Percentiles rank a stretch among this genome's conserved stretches.
phyloP scores from a whole-genome alignment of 2,113 vertebrate genomes.

The Melanerpes aurifrons region DNA sequence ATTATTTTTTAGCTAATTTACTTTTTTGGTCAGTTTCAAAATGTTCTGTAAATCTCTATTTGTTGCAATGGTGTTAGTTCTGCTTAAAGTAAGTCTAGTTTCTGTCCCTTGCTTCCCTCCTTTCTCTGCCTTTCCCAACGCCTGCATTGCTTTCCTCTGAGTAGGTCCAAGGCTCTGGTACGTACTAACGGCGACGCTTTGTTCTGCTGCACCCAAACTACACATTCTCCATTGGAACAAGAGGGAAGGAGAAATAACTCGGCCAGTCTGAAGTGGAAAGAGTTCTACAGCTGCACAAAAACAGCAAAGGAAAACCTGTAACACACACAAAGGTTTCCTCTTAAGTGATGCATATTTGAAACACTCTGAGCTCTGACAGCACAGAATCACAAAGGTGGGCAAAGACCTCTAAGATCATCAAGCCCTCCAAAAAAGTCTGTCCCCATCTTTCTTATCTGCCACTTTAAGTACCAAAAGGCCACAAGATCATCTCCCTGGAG shows the following conservation, averaged over 20 bases:
- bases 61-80: slow-evolving; percentile 80
- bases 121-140: slow-evolving; percentile 75
- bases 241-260: slow-evolving; percentile 79
- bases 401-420: too few species aligned
- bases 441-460: too few species aligned
- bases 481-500: too few species aligned
- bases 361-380: not conserved
- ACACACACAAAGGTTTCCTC: not conserved
- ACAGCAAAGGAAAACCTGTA: not conserved
- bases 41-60: slow-evolving; percentile 64
- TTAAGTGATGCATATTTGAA: not conserved
- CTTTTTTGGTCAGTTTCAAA: not conserved
- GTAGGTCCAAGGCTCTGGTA: slow-evolving; percentile 95
- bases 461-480: too few species aligned
- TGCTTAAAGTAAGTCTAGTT: slow-evolving; percentile 93
- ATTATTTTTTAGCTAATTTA: not conserved
- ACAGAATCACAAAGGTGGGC: too few species aligned
- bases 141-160: slow-evolving; percentile 88
- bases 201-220: slow-evolving; percentile 67
- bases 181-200: slow-evolving; percentile 87
- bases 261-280: slow-evolving; percentile 58
- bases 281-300: not conserved
- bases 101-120: slow-evolving; percentile 91
- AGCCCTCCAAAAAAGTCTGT: too few species aligned
- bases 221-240: not conserved